Evolutionary conservation across 2,797 vertebrate species (phyloP), one percentile per base, ranked within the genome.

Genomic region (Bryconaethiops microstoma): DNA sequence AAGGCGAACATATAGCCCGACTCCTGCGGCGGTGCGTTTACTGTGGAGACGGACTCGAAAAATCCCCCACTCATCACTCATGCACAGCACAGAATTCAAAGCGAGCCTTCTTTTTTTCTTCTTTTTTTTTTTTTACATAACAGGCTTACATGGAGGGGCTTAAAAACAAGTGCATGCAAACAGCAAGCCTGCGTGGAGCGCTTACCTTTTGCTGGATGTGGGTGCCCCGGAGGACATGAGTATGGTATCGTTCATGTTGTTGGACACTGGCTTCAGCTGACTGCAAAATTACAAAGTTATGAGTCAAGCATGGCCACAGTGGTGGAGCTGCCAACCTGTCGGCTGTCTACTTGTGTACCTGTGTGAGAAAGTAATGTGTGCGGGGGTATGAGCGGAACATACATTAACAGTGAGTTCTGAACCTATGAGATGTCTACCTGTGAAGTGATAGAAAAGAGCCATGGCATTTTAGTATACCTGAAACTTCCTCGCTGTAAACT

Each of bases 131-230:
- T 74, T 72, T 82, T 77, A 74, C 29, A 74, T 82, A 79, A 79
- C 81, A 79, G 73, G 74, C 81, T 85, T 64, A 74, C 75, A 83
- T 48, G 12, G 62, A 78, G 68, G 59, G 72, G 86, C 74, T 69
- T 72, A 48, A 74, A 83, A 60, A 45, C 60, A 74, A 70, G 65
- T 54, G 79, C 83, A 85, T 85, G 83, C 83, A 85, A 69, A 82
- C 52, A 73, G 71, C 76, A 67, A 83, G 80, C 81, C 86, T 63
- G 74, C 39, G 57, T 82, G 72, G 64, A 67, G 64, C 70, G 76
- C 92, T 72, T 95, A 99, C 97, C 97, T 99, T 92, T 97, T 96
- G 29, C 94, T 96, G 2, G 97, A 96, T 0, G 97, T 97, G 10
- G 96, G 95, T 0, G 92, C 94, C 91, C 96, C 96, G 0, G 97